Percentiles rank a stretch among this genome's conserved stretches.
Evolutionary conservation across 2,113 vertebrate species (phyloP).

Genomic region (Lipotes vexillifer): DNA sequence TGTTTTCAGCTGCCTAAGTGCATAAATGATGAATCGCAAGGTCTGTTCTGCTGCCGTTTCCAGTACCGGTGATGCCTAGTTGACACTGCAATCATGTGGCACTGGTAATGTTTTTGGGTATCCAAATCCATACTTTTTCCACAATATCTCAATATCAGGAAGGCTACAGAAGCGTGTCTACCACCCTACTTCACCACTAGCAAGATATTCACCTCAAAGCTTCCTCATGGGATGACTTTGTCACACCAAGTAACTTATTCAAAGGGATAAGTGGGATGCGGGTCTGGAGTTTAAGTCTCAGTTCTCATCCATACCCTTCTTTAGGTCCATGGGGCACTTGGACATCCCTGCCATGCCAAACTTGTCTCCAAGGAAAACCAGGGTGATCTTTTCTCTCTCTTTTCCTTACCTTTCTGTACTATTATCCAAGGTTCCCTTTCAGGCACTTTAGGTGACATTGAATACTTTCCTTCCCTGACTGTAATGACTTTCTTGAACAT

Average conservation of each 20-base stretch:
- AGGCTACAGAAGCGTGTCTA: not conserved
- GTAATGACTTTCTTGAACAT: not conserved
- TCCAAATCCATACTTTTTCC: not conserved
- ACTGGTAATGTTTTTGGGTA: not conserved
- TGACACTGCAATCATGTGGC: not conserved
- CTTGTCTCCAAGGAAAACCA: not conserved
- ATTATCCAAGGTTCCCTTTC: not conserved
- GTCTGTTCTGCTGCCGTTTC: not conserved
- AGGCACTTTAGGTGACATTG: not conserved
- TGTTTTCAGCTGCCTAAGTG: not conserved
- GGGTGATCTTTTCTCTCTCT: not conserved
- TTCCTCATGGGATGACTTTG: not conserved
- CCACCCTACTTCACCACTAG: not conserved
- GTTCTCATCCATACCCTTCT: not conserved
- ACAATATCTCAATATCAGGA: not conserved
- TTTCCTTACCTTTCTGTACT: not conserved
- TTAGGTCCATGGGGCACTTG: not conserved
- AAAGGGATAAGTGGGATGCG: not conserved
- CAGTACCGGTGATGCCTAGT: not conserved
- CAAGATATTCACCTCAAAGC: not conserved
- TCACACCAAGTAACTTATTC: not conserved
- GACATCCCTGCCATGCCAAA: not conserved
- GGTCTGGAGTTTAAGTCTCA: fast-evolving
- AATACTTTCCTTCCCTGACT: not conserved
- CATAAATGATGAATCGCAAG: not conserved